phyloP scores from a whole-genome alignment of 2,797 vertebrate genomes.

The Xenopus petersii region DNA sequence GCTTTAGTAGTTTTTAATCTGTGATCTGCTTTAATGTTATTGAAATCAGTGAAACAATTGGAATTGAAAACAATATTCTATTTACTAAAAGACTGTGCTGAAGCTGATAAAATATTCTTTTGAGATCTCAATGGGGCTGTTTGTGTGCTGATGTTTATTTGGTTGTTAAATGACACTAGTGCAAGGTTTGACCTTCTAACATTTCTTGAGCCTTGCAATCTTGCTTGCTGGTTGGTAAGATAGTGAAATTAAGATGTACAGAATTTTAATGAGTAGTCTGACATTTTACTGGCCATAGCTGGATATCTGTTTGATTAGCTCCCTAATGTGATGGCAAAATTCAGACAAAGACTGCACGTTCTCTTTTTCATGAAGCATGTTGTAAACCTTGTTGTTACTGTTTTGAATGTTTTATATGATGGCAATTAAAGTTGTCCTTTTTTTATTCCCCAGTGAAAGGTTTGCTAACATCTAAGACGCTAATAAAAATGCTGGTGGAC shows the following conservation, averaged over 20 bases:
- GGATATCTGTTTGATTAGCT: conserved; percentile 56
- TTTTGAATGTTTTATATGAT: too few species aligned
- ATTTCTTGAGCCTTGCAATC: conserved; percentile 37
- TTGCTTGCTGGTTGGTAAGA: conserved; percentile 37
- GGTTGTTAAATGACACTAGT: conserved; percentile 52
- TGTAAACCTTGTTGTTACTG: too few species aligned
- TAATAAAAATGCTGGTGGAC: conserved; percentile 11
- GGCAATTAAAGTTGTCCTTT: conserved; percentile 51
- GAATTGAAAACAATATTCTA: too few species aligned
- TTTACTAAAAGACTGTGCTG: too few species aligned
- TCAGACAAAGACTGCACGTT: conserved; percentile 32
- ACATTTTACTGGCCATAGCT: conserved; percentile 56
- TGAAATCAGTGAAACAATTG: too few species aligned
- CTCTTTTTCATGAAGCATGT: too few species aligned
- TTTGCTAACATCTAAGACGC: conserved; percentile 2
- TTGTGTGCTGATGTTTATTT: conserved; percentile 50
- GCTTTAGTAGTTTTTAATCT: too few species aligned
- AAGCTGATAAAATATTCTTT: too few species aligned
- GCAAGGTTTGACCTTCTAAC: conserved; percentile 55
- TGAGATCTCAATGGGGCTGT: neutral
- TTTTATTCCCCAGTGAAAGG: neutral
- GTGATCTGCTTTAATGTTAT: too few species aligned
- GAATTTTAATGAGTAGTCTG: conserved; percentile 54
- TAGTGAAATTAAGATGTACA: conserved; percentile 53
- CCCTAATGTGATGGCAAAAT: conserved; percentile 47